A percentile compares a stretch with the other conserved stretches of the same genome.
Evolutionary conservation across 37 sponge, comb jelly and placozoan species (phyloP).

Genomic region (Haliclona indistincta): DNA sequence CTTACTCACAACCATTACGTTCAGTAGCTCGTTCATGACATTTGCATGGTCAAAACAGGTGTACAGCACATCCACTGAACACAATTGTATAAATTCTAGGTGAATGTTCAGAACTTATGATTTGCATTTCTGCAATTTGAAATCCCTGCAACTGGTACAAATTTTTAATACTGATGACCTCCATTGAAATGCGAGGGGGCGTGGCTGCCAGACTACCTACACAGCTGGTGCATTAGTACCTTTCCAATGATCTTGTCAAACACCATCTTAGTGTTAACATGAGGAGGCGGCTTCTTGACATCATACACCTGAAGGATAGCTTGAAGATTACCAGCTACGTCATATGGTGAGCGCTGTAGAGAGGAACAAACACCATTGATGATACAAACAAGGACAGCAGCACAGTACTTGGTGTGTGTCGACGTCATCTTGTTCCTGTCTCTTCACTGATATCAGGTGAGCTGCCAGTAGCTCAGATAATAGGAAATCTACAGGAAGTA

Average conservation of each 20-base stretch:
- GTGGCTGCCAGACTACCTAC: too few species aligned
- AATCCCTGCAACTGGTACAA: too few species aligned
- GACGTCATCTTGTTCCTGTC: neutral
- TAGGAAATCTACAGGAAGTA: slow-evolving; percentile 28
- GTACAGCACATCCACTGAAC: too few species aligned
- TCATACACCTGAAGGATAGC: slow-evolving; percentile 50
- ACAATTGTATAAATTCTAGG: too few species aligned
- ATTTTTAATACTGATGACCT: too few species aligned
- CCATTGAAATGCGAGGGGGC: too few species aligned
- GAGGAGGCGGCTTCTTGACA: slow-evolving; percentile 58
- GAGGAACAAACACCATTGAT: slow-evolving; percentile 13
- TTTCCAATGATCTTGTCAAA: slow-evolving; percentile 62
- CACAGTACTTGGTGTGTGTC: neutral
- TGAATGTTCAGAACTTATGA: too few species aligned
- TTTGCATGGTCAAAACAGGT: too few species aligned
- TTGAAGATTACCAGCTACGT: slow-evolving; percentile 35
- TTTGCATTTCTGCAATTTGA: too few species aligned
- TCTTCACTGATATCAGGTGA: slow-evolving; percentile 20
- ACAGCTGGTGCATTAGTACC: slow-evolving; percentile 49
- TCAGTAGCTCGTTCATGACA: too few species aligned
- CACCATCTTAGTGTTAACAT: slow-evolving; percentile 45
- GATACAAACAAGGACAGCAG: neutral
- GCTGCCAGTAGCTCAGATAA: slow-evolving; percentile 66
- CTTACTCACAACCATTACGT: too few species aligned
- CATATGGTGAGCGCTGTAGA: neutral